Conservation (phyloP, 2,888 invertebrate genomes). For the Acronicta psi region DNA sequence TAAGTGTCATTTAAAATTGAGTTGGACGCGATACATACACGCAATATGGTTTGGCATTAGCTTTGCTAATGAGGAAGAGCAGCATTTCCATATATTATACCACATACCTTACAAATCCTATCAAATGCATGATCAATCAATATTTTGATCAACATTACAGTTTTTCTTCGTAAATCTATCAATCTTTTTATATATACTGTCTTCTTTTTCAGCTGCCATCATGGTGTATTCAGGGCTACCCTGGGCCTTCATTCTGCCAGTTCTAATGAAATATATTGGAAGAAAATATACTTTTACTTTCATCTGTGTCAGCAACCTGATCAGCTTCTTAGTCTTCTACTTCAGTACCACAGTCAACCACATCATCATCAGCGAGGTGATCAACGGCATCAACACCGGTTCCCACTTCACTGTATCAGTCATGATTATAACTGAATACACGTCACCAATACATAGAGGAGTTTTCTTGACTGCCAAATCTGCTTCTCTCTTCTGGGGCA, state of each 20-base stretch:
- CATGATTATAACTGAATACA: constrained; percentile 42
- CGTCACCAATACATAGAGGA: constrained; percentile 46
- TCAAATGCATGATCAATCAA: too few species aligned
- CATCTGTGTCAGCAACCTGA: constrained; percentile 27
- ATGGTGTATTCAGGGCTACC: constrained; percentile 40
- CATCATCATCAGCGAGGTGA: constrained; percentile 55
- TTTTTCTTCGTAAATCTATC: too few species aligned
- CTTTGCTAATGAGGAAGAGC: too few species aligned
- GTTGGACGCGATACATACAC: too few species aligned
- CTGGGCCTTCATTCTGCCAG: constrained; percentile 43
- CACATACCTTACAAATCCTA: too few species aligned
- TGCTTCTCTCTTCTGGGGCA: constrained; percentile 49
- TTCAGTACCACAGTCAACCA: constrained; percentile 44
- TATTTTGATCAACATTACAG: too few species aligned
- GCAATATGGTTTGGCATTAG: too few species aligned
- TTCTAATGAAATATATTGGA: constrained; percentile 29
- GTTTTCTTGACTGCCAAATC: constrained; percentile 56
- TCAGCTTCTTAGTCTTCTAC: constrained; percentile 49
- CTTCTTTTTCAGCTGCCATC: constrained; percentile 49
- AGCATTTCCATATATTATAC: too few species aligned
- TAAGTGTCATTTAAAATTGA: too few species aligned
- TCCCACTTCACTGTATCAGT: constrained; percentile 43
- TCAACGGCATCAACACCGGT: constrained; percentile 49
- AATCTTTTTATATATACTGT: background rate
- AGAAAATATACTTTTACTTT: constrained; percentile 40